phyloP scores from a whole-genome alignment of 37 sponge, comb jelly and placozoan species.

The Aphrocallistes beatrix region DNA sequence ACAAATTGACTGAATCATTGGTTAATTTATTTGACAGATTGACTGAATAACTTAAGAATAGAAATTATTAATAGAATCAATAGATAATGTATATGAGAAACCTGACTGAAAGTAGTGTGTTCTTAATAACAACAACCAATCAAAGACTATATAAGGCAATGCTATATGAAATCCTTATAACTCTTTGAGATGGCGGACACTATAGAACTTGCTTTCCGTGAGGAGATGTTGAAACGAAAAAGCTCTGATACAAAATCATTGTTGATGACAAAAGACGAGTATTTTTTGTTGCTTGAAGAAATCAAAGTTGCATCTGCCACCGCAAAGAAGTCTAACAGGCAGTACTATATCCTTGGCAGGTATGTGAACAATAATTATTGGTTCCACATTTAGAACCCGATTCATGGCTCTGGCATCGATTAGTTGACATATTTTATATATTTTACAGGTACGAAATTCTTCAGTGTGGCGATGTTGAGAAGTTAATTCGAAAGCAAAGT shows the following conservation, averaged over 20 bases:
- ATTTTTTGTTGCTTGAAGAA: conserved; percentile 17
- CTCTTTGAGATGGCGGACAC: conserved; percentile 17
- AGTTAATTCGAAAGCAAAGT: conserved; percentile 19
- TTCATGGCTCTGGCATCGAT: conserved; percentile 14
- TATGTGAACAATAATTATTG: conserved; percentile 18
- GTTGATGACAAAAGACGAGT: conserved; percentile 18
- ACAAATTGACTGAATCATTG: too few species aligned
- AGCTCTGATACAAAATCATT: conserved; percentile 12
- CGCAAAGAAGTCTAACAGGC: conserved; percentile 9
- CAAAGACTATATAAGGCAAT: conserved; percentile 10
- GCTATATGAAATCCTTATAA: conserved; percentile 11
- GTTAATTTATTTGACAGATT: too few species aligned
- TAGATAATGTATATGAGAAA: too few species aligned
- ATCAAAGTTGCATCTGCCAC: conserved; percentile 8
- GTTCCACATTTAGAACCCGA: conserved; percentile 16
- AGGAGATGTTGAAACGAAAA: conserved; percentile 18
- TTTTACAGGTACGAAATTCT: conserved; percentile 16
- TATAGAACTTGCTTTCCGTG: conserved; percentile 1
- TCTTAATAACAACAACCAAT: too few species aligned
- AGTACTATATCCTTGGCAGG: conserved; percentile 17
- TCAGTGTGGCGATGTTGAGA: conserved; percentile 15
- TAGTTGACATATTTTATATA: conserved; percentile 17
- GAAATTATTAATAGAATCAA: too few species aligned
- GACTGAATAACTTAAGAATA: too few species aligned
- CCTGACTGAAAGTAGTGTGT: too few species aligned